Evolutionary conservation across 1,140 invertebrate genomes (phyloP), one percentile per base, ranked within the genome.

Genomic region (Nomia melanderi): DNA sequence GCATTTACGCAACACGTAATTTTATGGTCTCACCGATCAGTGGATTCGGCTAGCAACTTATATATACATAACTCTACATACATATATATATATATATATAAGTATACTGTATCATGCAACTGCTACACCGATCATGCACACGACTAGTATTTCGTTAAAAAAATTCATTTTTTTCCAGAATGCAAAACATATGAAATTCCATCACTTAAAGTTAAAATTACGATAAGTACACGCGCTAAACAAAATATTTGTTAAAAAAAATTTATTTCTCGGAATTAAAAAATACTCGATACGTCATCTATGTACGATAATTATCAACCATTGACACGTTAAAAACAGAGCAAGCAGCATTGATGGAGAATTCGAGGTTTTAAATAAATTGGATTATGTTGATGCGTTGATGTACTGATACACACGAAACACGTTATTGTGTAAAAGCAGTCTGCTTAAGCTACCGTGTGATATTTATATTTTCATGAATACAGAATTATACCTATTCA

Each of bases 391-490:
- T 67, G 36, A 79, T 59, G 57, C 33, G 62, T 63, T 47, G 25
- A 60, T 69, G 14, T 67, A 62, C 41, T 60, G 62, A 64, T 67
- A 83, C 73, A 79, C 33, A 60, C 25, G 47, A 76, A 79, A 85
- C 76, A 84, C 76, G 77, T 79, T 74, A 86, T 84, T 87, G 85
- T 85, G 85, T 87, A 86, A 87, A 86, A 84, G 85, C 84, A 87
- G 85, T 87, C 85, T 33, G 54, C 50, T 84, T 75, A 84, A 84
- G 77, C 85, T 87, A 86, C 65, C 54, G 63, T 82, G 77, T 65
- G 59, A 83, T 83, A 75, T 29, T 81, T 64, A 64, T 73, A 57
- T 33, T 39, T 47, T 79, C 47, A 41, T 71, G 44, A 77, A 66
- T 59, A 72, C 54, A 27, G 63, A 31, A 71, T 82, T 60, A 71